Base-by-base conservation (phyloP, 1,140 invertebrate genomes). In the Bombus confusus region DNA sequence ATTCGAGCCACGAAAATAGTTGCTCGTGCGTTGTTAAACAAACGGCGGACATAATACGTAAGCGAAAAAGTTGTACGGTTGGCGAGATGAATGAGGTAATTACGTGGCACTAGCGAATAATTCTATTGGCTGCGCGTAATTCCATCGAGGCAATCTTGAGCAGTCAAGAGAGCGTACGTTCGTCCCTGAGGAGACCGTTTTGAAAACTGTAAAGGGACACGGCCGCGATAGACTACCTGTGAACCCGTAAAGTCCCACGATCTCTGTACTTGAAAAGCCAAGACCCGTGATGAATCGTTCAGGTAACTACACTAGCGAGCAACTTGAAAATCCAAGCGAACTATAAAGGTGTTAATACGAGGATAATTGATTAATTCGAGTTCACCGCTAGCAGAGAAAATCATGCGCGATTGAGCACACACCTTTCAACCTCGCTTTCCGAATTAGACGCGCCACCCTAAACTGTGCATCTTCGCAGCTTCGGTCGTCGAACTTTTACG, bases 111-210 rank as follows among this genome's bases (percentile, higher is more conserved):
- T 88, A 82, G 91, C 83, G 89, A 68, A 37, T 62, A 83, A 79
- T 75, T 71, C 41, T 22, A 66, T 88, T 85, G 25, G 74, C 1
- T 28, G 39, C 76, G 74, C 75, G 90, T 93, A 94, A 94, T 94
- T 91, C 83, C 88, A 89, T 94, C 93, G 93, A 25, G 41, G 84
- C 31, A 57, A 91, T 92, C 88, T 95, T 93, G 91, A 94, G 94
- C 92, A 93, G 87, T 86, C 91, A 94, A 94, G 92, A 94, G 94
- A 92, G 92, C 91, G 94, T 93, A 87, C 62, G 43, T 92, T 85
- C 68, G 75, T 66, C 39, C 85, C 64, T 52, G 47, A 43, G 43
- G 86, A 87, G 86, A 78, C 37, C 52, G 34, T 52, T 52, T 62
- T 13, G 3, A 52, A 66, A 73, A n/a, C 73, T 66, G 59, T 52